Evolutionary conservation across 1,140 invertebrate genomes (phyloP), one percentile per base, ranked within the genome.

Genomic region (Chionoecetes opilio): DNA sequence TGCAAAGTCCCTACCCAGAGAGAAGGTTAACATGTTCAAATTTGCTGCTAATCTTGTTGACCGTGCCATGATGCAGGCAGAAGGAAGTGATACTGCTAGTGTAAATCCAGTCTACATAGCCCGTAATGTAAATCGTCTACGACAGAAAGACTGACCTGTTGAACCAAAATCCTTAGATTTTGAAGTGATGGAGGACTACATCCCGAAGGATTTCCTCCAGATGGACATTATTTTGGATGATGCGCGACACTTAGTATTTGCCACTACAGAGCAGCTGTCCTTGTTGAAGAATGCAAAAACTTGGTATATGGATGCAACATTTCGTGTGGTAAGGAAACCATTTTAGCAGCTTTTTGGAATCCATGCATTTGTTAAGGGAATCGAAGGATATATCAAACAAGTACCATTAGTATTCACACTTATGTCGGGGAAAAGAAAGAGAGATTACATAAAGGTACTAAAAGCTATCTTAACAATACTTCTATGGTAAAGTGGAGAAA

Each of bases 351-450:
- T 86, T 2, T 38, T 90, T 38, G 88, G 88, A 17, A 41, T 90
- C 35, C 88, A 90, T 90, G 88, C 88, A 5, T 90, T 90, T 90
- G 11, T 90, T 11, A 90, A 90, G 31, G 88, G 88, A n/a, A 29
- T 2, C 38, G 35, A 90, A 90, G 35, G n/a, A 41, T 41, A 90
- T 90, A 9, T 90, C 2, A 90, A 90, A 41, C 88, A 90, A 41
- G 88, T 90, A 8, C 84, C 84, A 8, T 86, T 86, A n/a, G 32
- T 29, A 86, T 86, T 86, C 29, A 31, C 26, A 5, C 11, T 86
- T 8, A 86, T 86, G 84, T 31, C 14, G 3, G 29, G 84, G 14
- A 86, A 14, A 31, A 86, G 84, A 37, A 37, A 86, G 35, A 86
- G 26, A 31, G 35, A 86, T 21, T 35, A 86, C 26, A 86, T 3